phyloP scores from a whole-genome alignment of 2,888 invertebrate genomes.

The Leptogaster cylindrica region DNA sequence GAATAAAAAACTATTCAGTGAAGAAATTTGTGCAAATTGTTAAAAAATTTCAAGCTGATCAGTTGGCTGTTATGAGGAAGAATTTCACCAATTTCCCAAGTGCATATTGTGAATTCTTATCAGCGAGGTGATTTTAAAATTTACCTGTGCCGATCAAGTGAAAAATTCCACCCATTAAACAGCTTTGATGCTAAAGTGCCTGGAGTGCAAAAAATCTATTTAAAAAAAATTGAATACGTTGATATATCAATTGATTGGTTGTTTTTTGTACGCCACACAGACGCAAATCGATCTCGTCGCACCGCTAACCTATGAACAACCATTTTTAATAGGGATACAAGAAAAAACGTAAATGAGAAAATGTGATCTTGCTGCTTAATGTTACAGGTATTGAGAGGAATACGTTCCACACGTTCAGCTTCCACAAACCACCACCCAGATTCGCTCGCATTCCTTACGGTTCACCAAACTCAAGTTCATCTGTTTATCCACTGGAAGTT shows the following conservation, averaged over 20 bases:
- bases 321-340: conserved; percentile 6
- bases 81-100: too few species aligned
- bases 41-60: background rate
- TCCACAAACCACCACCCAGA: conserved; percentile 11
- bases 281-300: too few species aligned
- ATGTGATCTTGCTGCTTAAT: conserved; percentile 16
- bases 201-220: background rate
- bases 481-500: background rate
- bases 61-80: too few species aligned
- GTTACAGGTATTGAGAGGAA: conserved; percentile 20
- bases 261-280: background rate
- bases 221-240: conserved; percentile 32
- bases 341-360: background rate
- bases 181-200: background rate
- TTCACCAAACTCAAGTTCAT: conserved; percentile 17
- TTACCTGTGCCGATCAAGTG: too few species aligned
- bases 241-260: conserved; percentile 27
- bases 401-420: conserved; percentile 28
- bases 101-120: background rate
- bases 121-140: too few species aligned
- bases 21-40: conserved; percentile 3
- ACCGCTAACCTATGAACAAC: background rate
- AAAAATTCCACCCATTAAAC: too few species aligned
- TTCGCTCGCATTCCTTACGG: background rate
- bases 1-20: conserved; percentile 15